Evolutionary conservation across 2,797 vertebrate genomes (phyloP), one percentile per base, ranked within the genome.

Genomic region (Apogon hyalosoma): DNA sequence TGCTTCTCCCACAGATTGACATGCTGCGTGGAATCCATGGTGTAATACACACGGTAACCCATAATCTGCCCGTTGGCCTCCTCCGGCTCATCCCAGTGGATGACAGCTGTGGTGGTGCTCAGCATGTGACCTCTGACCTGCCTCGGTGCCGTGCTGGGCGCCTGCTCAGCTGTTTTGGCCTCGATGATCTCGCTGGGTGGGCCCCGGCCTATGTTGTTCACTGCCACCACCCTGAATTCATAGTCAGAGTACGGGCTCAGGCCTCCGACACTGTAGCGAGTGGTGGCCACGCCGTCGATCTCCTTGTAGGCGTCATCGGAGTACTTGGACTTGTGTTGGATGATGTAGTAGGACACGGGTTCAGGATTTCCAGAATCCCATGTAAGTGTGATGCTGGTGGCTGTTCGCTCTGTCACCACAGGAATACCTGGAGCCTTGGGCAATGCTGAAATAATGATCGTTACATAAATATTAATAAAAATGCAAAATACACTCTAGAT

Each of bases 281-380:
- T 99, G 42, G 98, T 99, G 38, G 98, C 97, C 3, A 99, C 96
- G 0, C 98, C 97, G 63, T 99, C 98, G 0, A 99, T 99, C 93
- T 99, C 98, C 83, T 99, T 98, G 85, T 96, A 99, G 0, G 87
- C 86, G 88, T 98, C 97, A 50, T 99, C 98, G 0, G 96, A 96
- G 79, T 92, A 94, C 88, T 97, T 98, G 81, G 98, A 96, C 87
- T 96, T 97, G 93, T 99, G 97, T 63, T 97, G 97, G 78, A 99
- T 98, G 90, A 99, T 97, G 89, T 99, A 99, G 82, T 98, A 98
- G 77, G 97, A 96, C 73, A 99, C 96, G 0, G 98, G 97, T 69
- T 99, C 98, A 7, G 97, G 97, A 82, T 99, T 99, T 63, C 98
- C 98, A 43, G 98, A 99, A 88, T 99, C 98, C 98, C 98, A 99